Evolutionary conservation across 2,797 vertebrate species (phyloP).

Genomic region (Parauchenoglanis ngamensis): DNA sequence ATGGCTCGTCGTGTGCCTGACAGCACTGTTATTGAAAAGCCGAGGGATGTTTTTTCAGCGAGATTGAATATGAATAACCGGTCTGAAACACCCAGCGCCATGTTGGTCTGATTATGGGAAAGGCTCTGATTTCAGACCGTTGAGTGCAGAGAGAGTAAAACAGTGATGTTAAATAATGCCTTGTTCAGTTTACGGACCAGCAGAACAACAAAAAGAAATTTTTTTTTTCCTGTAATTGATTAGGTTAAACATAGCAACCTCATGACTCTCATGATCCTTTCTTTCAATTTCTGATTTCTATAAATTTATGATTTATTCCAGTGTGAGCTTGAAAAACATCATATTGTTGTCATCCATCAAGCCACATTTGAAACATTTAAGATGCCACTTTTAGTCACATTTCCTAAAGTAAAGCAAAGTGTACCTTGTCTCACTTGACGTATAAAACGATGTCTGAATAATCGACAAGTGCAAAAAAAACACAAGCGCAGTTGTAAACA

Average conservation of each 20-base stretch:
- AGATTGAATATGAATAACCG: constrained; percentile 27
- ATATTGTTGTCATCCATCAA: neutral
- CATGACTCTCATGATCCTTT: neutral
- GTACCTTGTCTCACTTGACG: neutral
- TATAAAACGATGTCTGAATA: neutral
- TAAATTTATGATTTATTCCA: neutral
- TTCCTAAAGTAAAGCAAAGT: neutral
- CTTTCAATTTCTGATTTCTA: neutral
- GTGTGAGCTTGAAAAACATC: neutral
- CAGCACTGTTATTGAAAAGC: constrained; percentile 30
- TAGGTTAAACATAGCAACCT: neutral
- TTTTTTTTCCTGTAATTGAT: neutral
- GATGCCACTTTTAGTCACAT: neutral
- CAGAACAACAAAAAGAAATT: neutral
- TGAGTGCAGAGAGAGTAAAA: neutral
- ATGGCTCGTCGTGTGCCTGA: constrained; percentile 45
- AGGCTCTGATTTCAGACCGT: constrained; percentile 27
- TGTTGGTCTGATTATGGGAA: constrained; percentile 24
- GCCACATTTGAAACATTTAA: too few relatives aligned
- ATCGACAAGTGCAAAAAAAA: neutral
- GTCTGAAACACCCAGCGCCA: constrained; percentile 14
- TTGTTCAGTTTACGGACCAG: neutral
- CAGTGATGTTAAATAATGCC: neutral
- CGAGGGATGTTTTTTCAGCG: constrained; percentile 30
- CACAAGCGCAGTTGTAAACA: neutral